These are phyloP conservation scores for Erynnis tages DNA, from an alignment of 2,888 invertebrate species.

Conservation along the genomic window DNA sequence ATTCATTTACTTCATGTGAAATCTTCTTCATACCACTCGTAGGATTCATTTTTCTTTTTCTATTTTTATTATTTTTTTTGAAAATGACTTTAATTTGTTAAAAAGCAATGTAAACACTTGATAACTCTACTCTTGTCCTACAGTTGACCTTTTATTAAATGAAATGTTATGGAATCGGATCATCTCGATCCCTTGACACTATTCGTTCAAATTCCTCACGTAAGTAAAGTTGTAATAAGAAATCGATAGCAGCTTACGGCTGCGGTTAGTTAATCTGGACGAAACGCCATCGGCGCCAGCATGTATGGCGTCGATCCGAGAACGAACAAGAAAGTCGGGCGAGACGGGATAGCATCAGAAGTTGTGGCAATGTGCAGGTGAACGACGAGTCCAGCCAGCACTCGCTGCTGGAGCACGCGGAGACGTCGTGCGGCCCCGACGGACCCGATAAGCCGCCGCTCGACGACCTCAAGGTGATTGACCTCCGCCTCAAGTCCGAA, in stretches of 20 bases:
- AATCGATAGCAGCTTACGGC: conserved; percentile 1
- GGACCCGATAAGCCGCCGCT: conserved; percentile 43
- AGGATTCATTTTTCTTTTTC: no score
- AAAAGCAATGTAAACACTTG: no score
- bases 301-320: neutral
- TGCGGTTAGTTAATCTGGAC: neutral
- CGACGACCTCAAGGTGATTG: conserved; percentile 82
- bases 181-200: neutral
- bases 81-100: no score
- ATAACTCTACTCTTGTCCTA: no score
- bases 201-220: no score
- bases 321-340: neutral
- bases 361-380: conserved; percentile 75
- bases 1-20: no score
- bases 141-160: no score
- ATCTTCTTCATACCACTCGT: no score
- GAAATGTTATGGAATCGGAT: no score
- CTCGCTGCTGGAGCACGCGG: conserved; percentile 69
- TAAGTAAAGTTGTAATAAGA: neutral
- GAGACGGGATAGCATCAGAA: neutral
- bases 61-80: no score
- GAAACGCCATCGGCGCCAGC: neutral
- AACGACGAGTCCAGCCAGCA: conserved; percentile 88
- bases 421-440: conserved; percentile 54
- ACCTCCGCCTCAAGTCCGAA: conserved; percentile 86